Evolutionary conservation across 2,888 invertebrate species (phyloP).

Genomic region (Lordiphosa andalusiaca): DNA sequence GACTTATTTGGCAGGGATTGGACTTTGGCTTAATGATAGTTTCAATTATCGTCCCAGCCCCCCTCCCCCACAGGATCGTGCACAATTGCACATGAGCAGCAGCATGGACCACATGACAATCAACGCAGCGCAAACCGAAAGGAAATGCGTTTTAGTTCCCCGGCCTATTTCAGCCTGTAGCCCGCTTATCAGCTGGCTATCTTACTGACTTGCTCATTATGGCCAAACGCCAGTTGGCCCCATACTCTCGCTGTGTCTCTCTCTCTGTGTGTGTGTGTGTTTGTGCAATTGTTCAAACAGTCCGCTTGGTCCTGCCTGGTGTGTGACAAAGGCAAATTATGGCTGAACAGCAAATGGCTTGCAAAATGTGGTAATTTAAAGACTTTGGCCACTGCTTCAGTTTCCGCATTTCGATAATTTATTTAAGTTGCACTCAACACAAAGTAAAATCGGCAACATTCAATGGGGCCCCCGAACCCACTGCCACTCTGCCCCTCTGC

Average conservation of each 20-base stretch:
- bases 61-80: conserved; percentile 29
- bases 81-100: conserved; percentile 37
- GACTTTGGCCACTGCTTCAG: conserved; percentile 13
- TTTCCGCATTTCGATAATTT: conserved; percentile 41
- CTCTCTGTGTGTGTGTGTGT: conserved; percentile 14
- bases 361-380: conserved; percentile 38
- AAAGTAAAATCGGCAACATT: conserved; percentile 49
- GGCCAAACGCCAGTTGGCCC: conserved; percentile 55
- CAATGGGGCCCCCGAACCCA: too few relatives aligned
- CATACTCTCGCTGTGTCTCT: conserved; percentile 15
- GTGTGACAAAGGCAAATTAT: conserved; percentile 49
- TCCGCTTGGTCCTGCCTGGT: conserved; percentile 17
- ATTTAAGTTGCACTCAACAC: conserved; percentile 50
- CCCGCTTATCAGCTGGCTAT: conserved; percentile 36
- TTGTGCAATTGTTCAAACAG: conserved; percentile 23
- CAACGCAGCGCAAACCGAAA: conserved; percentile 29
- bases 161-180: conserved; percentile 8
- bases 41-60: conserved; percentile 64
- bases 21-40: conserved; percentile 65
- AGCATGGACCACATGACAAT: conserved; percentile 30
- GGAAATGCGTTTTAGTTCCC: conserved; percentile 29
- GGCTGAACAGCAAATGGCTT: conserved; percentile 27
- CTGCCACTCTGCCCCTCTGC: conserved; percentile 8
- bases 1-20: conserved; percentile 47
- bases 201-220: conserved; percentile 52